phyloP scores from a whole-genome alignment of 2,113 vertebrate genomes.

The Tupaia chinensis region DNA sequence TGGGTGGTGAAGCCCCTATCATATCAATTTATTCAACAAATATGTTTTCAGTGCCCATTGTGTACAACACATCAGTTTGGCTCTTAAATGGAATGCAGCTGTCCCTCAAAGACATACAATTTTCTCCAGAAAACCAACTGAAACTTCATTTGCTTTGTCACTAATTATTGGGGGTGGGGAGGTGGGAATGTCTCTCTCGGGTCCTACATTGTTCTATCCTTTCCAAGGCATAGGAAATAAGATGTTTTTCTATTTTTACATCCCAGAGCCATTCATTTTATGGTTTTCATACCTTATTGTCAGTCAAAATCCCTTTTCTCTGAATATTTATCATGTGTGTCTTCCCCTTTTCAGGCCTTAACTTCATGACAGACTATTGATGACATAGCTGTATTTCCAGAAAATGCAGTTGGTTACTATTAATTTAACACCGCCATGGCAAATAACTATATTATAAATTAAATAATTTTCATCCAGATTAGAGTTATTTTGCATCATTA shows the following conservation, averaged over 20 bases:
- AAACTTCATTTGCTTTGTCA: not conserved
- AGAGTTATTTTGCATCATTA: not conserved
- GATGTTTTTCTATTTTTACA: not conserved
- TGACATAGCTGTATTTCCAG: not conserved
- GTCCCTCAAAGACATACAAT: not conserved
- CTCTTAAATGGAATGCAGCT: not conserved
- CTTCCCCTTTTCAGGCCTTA: not conserved
- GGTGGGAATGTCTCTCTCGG: not conserved
- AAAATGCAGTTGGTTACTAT: conserved; percentile 1
- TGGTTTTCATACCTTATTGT: not conserved
- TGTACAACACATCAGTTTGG: not conserved
- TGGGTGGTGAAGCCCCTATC: not conserved
- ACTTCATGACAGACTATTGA: not conserved
- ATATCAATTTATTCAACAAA: not conserved
- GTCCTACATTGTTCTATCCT: not conserved
- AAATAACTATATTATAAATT: conserved; percentile 3
- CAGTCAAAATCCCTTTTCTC: not conserved
- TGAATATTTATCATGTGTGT: not conserved
- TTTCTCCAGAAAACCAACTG: not conserved
- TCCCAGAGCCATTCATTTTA: not conserved
- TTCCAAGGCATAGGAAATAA: not conserved
- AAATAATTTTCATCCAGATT: conserved; percentile 38
- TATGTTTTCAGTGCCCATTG: not conserved
- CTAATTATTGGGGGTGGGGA: not conserved
- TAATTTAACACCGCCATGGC: not conserved